Percentiles rank a stretch among this genome's conserved stretches.
Evolutionary conservation across 2,113 vertebrate species (phyloP).

Genomic region (Neotoma lepida): DNA sequence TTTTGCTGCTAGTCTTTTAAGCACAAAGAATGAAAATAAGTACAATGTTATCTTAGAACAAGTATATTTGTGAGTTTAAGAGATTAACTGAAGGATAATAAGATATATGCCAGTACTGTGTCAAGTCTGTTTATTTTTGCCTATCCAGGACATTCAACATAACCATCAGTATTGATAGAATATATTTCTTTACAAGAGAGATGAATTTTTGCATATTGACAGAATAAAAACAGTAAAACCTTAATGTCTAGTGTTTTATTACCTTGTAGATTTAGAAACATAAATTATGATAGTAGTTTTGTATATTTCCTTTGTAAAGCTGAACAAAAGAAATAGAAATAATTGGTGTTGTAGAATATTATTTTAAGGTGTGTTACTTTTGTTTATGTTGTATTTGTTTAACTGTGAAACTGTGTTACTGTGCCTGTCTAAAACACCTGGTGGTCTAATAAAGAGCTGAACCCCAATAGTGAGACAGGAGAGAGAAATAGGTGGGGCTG

Average conservation of each 20-base stretch:
- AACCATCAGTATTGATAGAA: not conserved
- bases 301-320: slow-evolving; percentile 37
- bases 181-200: not conserved
- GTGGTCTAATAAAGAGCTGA: too few species aligned
- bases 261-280: not conserved
- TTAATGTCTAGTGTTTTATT: not conserved
- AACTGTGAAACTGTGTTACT: too few species aligned
- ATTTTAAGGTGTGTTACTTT: too few species aligned
- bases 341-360: too few species aligned
- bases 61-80: not conserved
- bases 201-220: not conserved
- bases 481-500: too few species aligned
- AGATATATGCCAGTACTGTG: not conserved
- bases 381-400: too few species aligned
- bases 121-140: not conserved
- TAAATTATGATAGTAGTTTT: slow-evolving; percentile 33
- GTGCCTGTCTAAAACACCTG: too few species aligned
- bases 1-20: not conserved
- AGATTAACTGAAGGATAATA: not conserved
- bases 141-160: not conserved
- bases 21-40: not conserved
- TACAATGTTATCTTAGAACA: not conserved
- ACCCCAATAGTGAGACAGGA: too few species aligned
- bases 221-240: not conserved
- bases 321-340: not conserved